phyloP scores from a whole-genome alignment of 2,113 vertebrate genomes.

The Urocolius indicus region DNA sequence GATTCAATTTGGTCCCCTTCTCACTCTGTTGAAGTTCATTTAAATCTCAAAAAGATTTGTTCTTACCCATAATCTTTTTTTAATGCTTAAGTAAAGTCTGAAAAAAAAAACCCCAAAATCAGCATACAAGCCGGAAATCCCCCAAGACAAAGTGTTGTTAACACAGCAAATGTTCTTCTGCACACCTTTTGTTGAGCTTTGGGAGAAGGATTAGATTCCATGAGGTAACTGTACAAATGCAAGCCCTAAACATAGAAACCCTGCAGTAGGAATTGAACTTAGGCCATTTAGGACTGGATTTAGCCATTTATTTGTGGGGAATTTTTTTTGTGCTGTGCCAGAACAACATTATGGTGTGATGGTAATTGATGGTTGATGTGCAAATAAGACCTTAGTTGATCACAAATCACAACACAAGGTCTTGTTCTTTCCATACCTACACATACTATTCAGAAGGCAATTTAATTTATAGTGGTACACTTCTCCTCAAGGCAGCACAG shows the following conservation, averaged over 20 bases:
- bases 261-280: neutral
- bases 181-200: neutral
- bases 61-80: neutral
- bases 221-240: neutral
- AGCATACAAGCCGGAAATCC: neutral
- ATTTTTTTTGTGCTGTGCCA: neutral
- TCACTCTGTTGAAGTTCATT: neutral
- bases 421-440: neutral
- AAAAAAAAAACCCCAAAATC: neutral
- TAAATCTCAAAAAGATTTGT: constrained; percentile 42
- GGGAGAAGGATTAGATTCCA: neutral
- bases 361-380: neutral
- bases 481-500: neutral
- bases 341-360: neutral
- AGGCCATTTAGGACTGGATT: no score
- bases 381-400: neutral
- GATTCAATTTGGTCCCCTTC: constrained; percentile 5
- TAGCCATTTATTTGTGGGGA: neutral
- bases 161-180: neutral
- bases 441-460: neutral
- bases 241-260: rapidly evolving
- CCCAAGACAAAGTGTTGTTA: neutral
- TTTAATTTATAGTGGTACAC: neutral
- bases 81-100: neutral
- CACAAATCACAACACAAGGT: neutral